A percentile compares a stretch with the other conserved stretches of the same genome.
Evolutionary conservation across 2,797 vertebrate genomes (phyloP).

Genomic region (Spondyliosoma cantharus): DNA sequence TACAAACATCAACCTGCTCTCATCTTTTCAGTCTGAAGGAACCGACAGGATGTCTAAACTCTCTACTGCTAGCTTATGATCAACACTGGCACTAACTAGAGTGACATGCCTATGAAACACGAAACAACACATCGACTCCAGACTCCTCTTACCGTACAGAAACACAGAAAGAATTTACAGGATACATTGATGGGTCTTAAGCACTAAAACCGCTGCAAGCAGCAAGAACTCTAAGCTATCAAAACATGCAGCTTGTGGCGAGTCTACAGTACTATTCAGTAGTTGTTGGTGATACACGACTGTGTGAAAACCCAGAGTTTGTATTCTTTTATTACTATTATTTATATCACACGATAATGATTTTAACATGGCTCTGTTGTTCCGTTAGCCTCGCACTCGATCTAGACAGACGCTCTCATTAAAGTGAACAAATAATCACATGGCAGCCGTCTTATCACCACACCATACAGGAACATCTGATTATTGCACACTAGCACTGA

Average conservation of each 20-base stretch:
- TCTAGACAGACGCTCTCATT: slow-evolving; percentile 53
- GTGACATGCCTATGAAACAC: slow-evolving; percentile 83
- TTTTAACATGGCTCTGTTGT: slow-evolving; percentile 74
- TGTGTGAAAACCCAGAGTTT: slow-evolving; percentile 74
- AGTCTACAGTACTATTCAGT: slow-evolving; percentile 79
- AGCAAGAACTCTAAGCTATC: slow-evolving; percentile 74
- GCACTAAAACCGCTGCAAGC: slow-evolving; percentile 71
- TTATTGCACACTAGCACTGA: slow-evolving; percentile 85
- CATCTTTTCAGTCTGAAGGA: slow-evolving; percentile 62
- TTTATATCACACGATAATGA: slow-evolving; percentile 54
- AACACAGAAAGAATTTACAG: slow-evolving; percentile 76
- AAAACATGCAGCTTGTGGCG: slow-evolving; percentile 81
- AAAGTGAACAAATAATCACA: slow-evolving; percentile 54
- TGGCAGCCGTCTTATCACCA: slow-evolving; percentile 57
- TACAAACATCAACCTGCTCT: slow-evolving; percentile 72
- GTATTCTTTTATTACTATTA: slow-evolving; percentile 54
- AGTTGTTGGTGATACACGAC: slow-evolving; percentile 61
- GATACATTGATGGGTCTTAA: slow-evolving; percentile 75
- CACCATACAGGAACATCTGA: slow-evolving; percentile 66
- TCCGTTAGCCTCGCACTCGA: slow-evolving; percentile 63
- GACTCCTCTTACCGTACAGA: slow-evolving; percentile 68
- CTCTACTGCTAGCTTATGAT: slow-evolving; percentile 77
- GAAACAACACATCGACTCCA: slow-evolving; percentile 70
- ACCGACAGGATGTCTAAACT: slow-evolving; percentile 67
- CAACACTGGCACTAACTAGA: slow-evolving; percentile 74